Evolutionary conservation across 2,888 invertebrate species (phyloP).

Genomic region (Mythimna ferrago): DNA sequence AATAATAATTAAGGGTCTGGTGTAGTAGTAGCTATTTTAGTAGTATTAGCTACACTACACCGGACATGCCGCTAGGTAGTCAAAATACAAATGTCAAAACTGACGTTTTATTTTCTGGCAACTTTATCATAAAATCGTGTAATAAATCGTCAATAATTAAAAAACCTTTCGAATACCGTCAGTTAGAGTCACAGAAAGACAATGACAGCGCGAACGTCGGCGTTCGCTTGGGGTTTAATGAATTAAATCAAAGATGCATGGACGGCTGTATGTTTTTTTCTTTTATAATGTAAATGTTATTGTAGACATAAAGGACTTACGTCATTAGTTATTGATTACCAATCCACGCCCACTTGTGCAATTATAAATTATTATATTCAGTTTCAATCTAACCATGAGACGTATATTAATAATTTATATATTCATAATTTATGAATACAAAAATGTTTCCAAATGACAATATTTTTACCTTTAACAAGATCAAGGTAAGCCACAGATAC

Average conservation of each 20-base stretch:
- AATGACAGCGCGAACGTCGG: no score
- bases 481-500: slow-evolving; percentile 52
- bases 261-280: slow-evolving; percentile 20
- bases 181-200: no score
- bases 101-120: no score
- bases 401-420: slow-evolving; percentile 1
- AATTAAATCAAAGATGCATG: neutral
- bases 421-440: slow-evolving; percentile 27
- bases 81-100: no score
- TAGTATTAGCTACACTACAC: no score
- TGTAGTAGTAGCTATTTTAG: no score
- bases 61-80: no score
- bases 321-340: slow-evolving; percentile 58
- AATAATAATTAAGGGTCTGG: no score
- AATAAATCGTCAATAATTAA: slow-evolving; percentile 10
- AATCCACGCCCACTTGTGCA: slow-evolving; percentile 64
- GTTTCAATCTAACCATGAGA: slow-evolving; percentile 32
- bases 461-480: slow-evolving; percentile 53
- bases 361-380: slow-evolving; percentile 54
- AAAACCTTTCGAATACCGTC: neutral
- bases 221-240: no score
- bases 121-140: neutral
- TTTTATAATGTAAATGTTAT: slow-evolving; percentile 37
- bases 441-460: slow-evolving; percentile 22
- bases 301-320: slow-evolving; percentile 35